phyloP scores from a whole-genome alignment of 2,797 vertebrate genomes.

The Vultur gryphus region DNA sequence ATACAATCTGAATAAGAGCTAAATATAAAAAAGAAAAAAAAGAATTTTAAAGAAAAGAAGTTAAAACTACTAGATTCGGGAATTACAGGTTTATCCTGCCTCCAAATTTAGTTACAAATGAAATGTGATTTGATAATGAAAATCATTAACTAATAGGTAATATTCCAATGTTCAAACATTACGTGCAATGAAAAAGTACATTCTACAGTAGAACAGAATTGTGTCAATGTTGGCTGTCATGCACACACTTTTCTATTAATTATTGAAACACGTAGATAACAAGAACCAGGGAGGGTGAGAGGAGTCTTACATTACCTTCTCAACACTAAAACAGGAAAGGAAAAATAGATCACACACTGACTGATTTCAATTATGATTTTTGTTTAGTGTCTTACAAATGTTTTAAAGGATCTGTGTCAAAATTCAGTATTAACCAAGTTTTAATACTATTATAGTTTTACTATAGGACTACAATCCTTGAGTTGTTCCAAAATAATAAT shows the following conservation, averaged over 20 bases:
- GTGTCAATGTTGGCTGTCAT: accelerated
- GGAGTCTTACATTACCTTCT: background rate
- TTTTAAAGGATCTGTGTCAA: background rate
- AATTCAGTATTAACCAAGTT: background rate
- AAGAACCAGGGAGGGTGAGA: background rate
- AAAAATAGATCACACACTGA: background rate
- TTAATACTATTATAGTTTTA: background rate
- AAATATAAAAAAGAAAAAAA: background rate
- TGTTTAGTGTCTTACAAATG: background rate
- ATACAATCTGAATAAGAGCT: background rate
- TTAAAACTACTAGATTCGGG: background rate
- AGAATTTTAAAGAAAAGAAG: background rate
- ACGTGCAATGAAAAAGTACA: background rate
- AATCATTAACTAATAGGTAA: background rate
- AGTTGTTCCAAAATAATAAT: background rate
- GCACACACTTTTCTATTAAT: background rate
- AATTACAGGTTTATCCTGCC: background rate
- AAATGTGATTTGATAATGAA: background rate
- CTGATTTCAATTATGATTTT: background rate
- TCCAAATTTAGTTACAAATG: background rate
- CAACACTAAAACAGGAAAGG: background rate
- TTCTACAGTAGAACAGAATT: background rate
- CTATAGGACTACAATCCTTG: background rate
- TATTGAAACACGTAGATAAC: background rate
- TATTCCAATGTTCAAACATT: background rate